Evolutionary conservation across 1,140 invertebrate species (phyloP).

Genomic region (Nasonia longicornis): DNA sequence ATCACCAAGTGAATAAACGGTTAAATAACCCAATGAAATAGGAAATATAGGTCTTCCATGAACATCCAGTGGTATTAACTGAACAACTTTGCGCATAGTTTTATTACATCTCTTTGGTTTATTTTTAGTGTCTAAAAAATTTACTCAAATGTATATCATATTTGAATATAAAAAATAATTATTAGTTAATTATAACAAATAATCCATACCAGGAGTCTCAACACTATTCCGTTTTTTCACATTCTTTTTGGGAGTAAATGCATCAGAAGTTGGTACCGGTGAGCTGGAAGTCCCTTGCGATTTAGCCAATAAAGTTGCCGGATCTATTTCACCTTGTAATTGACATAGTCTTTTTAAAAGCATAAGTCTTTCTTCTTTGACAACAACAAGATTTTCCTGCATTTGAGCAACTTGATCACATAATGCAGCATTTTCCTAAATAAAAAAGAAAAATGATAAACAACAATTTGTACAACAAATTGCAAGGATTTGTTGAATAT

Average conservation of each 20-base stretch:
- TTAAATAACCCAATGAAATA: constrained; percentile 78
- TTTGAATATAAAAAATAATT: constrained; percentile 14
- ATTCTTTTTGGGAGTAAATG: constrained; percentile 57
- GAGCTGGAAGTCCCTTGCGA: constrained; percentile 59
- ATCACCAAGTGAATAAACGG: constrained; percentile 84
- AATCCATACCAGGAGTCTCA: constrained; percentile 53
- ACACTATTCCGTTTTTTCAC: constrained; percentile 58
- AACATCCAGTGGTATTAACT: constrained; percentile 76
- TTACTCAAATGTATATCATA: constrained; percentile 18
- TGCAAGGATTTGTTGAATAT: constrained; percentile 1
- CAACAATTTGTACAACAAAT: background rate
- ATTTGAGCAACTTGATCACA: constrained; percentile 84
- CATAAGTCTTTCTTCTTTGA: constrained; percentile 83
- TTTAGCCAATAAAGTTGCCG: constrained; percentile 54
- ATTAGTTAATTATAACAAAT: constrained; percentile 7
- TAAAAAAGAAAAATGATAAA: background rate
- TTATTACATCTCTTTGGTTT: constrained; percentile 61
- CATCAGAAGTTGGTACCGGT: constrained; percentile 52
- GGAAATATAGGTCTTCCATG: constrained; percentile 81
- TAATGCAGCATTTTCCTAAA: constrained; percentile 83
- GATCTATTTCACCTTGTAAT: constrained; percentile 73
- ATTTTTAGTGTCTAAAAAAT: constrained; percentile 55
- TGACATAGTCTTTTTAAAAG: constrained; percentile 76
- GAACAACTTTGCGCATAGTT: constrained; percentile 66
- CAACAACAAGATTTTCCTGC: constrained; percentile 80